These are phyloP conservation scores for Rhipidura dahli DNA, from an alignment of 2,113 vertebrate genomes.

Conservation along the genomic window DNA sequence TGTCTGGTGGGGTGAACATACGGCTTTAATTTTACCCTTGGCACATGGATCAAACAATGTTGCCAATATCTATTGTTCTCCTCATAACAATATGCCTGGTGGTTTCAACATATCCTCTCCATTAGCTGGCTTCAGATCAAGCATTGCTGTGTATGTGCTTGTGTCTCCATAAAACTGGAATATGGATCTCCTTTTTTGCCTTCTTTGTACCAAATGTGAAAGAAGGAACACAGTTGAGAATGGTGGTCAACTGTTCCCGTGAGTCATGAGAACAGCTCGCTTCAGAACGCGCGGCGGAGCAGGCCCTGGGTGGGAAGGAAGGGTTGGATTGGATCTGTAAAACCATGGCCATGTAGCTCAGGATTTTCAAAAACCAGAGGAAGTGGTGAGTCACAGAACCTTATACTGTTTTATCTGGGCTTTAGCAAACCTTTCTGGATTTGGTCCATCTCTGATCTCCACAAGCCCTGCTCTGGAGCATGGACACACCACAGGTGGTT, in stretches of 20 bases:
- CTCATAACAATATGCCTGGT: conserved; percentile 75
- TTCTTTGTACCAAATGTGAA: conserved; percentile 58
- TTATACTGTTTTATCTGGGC: not conserved
- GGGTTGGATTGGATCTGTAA: not conserved
- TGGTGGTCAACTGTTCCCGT: conserved; percentile 15
- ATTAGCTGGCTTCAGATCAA: conserved; percentile 72
- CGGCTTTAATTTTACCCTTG: conserved; percentile 76
- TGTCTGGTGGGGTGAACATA: conserved; percentile 64
- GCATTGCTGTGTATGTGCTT: conserved; percentile 60
- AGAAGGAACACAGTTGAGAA: conserved; percentile 33
- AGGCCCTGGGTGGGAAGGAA: not conserved
- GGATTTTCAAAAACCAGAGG: conserved; percentile 18
- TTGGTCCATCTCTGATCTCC: not conserved
- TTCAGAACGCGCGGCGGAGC: rapidly evolving
- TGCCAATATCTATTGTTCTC: conserved; percentile 76
- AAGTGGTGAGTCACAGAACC: conserved; percentile 53
- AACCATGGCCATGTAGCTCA: not conserved
- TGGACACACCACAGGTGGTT: not conserved
- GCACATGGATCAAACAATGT: conserved; percentile 73
- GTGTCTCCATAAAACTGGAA: conserved; percentile 59
- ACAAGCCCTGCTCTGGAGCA: not conserved
- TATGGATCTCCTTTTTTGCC: conserved; percentile 13
- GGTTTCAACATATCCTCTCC: conserved; percentile 68
- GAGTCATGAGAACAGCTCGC: conserved; percentile 32
- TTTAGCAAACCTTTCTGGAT: conserved; percentile 5